These are phyloP conservation scores for Corythornis madagascariensis DNA, from an alignment of 2,113 vertebrate species.

Conservation along the genomic window DNA sequence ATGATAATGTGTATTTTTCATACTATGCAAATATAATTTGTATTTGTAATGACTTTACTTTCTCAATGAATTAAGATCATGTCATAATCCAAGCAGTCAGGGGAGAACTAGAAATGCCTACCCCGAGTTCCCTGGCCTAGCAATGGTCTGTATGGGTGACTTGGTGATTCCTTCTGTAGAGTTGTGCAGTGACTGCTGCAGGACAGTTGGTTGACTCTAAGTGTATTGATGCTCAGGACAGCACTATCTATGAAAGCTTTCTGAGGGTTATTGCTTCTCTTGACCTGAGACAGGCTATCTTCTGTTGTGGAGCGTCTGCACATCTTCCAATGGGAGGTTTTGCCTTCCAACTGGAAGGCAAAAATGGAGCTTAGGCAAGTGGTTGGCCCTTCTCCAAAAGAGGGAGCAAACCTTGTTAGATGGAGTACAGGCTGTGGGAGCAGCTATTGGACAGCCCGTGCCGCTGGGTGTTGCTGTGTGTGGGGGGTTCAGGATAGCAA, in stretches of 20 bases:
- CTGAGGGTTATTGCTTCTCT: neutral
- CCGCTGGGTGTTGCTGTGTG: too few species aligned
- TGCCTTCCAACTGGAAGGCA: neutral
- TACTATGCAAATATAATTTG: neutral
- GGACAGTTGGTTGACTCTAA: neutral
- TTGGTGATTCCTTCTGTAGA: neutral
- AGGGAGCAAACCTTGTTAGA: too few species aligned
- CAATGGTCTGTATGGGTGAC: neutral
- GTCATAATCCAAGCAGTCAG: neutral
- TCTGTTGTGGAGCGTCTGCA: fast-evolving
- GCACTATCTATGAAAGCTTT: neutral
- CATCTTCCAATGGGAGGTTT: neutral
- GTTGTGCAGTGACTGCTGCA: neutral
- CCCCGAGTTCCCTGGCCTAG: neutral
- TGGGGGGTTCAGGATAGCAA: neutral
- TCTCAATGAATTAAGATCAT: neutral
- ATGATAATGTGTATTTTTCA: neutral
- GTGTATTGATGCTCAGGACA: neutral
- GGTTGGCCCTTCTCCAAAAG: too few species aligned
- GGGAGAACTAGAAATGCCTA: neutral
- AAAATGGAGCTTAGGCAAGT: neutral
- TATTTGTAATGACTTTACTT: neutral
- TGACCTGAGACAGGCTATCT: neutral
- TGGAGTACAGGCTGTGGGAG: fast-evolving
- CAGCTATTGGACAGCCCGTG: fast-evolving